Evolutionary conservation across 2,888 invertebrate species (phyloP).

Genomic region (Acrobasis repandana): DNA sequence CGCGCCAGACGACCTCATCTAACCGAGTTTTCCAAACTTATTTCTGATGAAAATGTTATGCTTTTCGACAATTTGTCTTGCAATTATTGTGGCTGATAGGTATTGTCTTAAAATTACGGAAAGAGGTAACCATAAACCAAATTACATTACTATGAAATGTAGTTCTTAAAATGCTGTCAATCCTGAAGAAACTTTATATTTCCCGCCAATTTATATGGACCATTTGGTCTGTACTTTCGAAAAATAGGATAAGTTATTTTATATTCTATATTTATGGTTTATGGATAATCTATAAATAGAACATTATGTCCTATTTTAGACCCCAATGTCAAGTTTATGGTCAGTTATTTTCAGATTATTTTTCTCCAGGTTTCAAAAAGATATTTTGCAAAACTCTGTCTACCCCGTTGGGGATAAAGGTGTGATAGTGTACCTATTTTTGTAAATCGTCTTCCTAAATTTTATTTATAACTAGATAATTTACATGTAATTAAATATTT

Average conservation of each 20-base stretch:
- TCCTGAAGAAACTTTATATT: neutral
- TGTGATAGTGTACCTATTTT: no score
- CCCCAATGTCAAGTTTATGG: neutral
- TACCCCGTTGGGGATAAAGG: no score
- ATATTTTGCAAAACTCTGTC: neutral
- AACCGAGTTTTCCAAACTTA: conserved; percentile 62
- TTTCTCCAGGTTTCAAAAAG: neutral
- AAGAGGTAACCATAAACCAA: neutral
- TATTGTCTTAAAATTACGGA: conserved; percentile 21
- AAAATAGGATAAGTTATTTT: neutral
- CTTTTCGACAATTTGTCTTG: conserved; percentile 32
- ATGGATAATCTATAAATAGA: neutral
- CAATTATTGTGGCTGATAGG: neutral
- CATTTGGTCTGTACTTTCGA: neutral
- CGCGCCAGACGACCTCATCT: conserved; percentile 56
- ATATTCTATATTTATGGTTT: neutral
- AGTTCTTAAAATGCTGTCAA: neutral
- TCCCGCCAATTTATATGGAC: neutral
- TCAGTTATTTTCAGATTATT: neutral
- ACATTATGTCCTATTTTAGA: neutral
- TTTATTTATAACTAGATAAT: neutral
- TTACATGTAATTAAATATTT: neutral
- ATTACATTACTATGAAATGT: neutral
- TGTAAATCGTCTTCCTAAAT: no score
- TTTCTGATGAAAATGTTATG: conserved; percentile 57